These are phyloP conservation scores for Petroica traversi DNA, from an alignment of 2,113 vertebrate species.

Conservation along the genomic window DNA sequence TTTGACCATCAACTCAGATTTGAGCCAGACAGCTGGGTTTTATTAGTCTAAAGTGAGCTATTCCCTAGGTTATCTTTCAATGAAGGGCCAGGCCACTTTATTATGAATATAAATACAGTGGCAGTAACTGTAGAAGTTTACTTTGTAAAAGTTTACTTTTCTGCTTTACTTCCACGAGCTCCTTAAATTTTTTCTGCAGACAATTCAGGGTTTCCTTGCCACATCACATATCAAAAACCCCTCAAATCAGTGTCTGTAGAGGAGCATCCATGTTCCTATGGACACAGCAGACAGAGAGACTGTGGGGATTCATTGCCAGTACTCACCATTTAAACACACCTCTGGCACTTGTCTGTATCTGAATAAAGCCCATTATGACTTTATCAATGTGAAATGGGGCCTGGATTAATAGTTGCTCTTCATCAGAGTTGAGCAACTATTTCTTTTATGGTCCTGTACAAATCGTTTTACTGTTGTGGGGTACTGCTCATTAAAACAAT, in stretches of 20 bases:
- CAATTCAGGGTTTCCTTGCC: accelerated
- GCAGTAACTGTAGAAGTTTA: background rate
- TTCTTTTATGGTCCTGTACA: background rate
- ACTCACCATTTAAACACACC: background rate
- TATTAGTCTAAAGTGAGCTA: background rate
- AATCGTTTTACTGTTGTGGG: background rate
- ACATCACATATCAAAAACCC: background rate
- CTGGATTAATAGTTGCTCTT: background rate
- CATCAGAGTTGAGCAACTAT: background rate
- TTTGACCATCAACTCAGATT: background rate
- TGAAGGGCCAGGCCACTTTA: background rate
- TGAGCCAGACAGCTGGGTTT: background rate
- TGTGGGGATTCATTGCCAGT: accelerated
- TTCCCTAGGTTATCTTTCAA: background rate
- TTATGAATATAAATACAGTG: background rate
- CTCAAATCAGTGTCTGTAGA: background rate
- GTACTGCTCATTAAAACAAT: background rate
- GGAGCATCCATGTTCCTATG: accelerated
- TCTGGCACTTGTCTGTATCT: accelerated
- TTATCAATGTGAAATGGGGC: accelerated
- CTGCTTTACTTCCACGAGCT: background rate
- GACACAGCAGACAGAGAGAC: background rate
- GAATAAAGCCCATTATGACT: background rate
- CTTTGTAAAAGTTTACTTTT: background rate
- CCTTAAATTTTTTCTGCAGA: background rate